Base-by-base conservation (phyloP, 2,888 invertebrate genomes). In the Esperia sulphurella region DNA sequence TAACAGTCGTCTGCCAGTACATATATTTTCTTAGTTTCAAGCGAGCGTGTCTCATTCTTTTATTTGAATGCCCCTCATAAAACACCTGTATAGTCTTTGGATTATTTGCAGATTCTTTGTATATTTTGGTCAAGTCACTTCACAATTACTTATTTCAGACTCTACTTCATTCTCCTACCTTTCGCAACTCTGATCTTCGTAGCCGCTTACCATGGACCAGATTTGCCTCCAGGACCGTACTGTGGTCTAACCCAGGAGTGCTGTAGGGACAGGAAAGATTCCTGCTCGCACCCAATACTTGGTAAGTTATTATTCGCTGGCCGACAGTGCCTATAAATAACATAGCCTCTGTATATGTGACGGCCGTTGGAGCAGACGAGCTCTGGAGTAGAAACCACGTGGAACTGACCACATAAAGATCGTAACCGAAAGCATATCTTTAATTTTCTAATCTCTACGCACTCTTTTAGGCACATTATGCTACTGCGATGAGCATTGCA, bases 401-500 rank as follows among this genome's bases (percentile, higher is more conserved):
- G n/a, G n/a, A n/a, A n/a, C n/a, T n/a, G n/a, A n/a, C n/a, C n/a
- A n/a, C n/a, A n/a, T n/a, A n/a, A n/a, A n/a, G n/a, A n/a, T n/a
- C n/a, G n/a, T n/a, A n/a, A n/a, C n/a, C n/a, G n/a, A n/a, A n/a
- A n/a, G n/a, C n/a, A n/a, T n/a, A n/a, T n/a, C n/a, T n/a, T n/a
- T n/a, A n/a, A n/a, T 2, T 21, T 21, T 5, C 21, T 21, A 21
- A 21, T 31, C 31, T 31, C 10, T 31, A 3, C 31, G 31, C 21
- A 5, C 21, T 38, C 14, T 45, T 33, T 30, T 30, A 94, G 97
- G 92, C 53, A 96, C 97, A 0, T 78, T 95, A 10, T 98, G 98
- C 81, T 98, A 98, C 81, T 98, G 98, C 79, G 98, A 98, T 79
- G 92, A 95, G 58, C 98, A 98, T 83, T 98, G 98, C 84, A 94